Evolutionary conservation across 2,888 invertebrate genomes (phyloP).

Genomic region (Aphodius sticticus): DNA sequence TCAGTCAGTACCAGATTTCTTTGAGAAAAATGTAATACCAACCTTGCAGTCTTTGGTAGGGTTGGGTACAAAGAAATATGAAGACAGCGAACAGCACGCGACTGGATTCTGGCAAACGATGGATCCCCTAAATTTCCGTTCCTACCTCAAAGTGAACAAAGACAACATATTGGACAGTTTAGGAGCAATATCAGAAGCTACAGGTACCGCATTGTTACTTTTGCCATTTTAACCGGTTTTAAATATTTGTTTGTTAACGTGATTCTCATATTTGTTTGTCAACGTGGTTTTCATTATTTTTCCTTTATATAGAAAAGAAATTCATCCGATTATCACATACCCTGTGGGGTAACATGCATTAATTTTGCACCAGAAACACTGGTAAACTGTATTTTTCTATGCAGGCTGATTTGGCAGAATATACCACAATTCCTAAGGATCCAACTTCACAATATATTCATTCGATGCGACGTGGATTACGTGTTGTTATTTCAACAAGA

Average conservation of each 20-base stretch:
- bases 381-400: too few relatives aligned
- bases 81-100: constrained; percentile 11
- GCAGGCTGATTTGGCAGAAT: too few relatives aligned
- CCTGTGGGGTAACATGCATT: too few relatives aligned
- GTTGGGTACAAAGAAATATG: constrained; percentile 42
- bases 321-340: too few relatives aligned
- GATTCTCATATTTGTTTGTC: neutral
- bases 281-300: too few relatives aligned
- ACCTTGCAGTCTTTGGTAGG: constrained; percentile 57
- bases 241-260: neutral
- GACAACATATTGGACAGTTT: constrained; percentile 60
- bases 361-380: too few relatives aligned
- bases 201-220: constrained; percentile 57
- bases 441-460: too few relatives aligned
- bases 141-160: constrained; percentile 52
- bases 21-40: constrained; percentile 57
- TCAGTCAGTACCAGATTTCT: constrained; percentile 57
- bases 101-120: constrained; percentile 40
- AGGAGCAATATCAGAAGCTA: constrained; percentile 67
- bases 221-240: constrained; percentile 12
- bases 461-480: too few relatives aligned
- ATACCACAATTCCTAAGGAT: too few relatives aligned
- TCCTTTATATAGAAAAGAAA: too few relatives aligned
- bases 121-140: constrained; percentile 52
- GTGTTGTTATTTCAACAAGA: too few relatives aligned